A percentile compares a stretch with the other conserved stretches of the same genome.
Evolutionary conservation across 2,113 vertebrate genomes (phyloP).

Genomic region (Vulpes vulpes): DNA sequence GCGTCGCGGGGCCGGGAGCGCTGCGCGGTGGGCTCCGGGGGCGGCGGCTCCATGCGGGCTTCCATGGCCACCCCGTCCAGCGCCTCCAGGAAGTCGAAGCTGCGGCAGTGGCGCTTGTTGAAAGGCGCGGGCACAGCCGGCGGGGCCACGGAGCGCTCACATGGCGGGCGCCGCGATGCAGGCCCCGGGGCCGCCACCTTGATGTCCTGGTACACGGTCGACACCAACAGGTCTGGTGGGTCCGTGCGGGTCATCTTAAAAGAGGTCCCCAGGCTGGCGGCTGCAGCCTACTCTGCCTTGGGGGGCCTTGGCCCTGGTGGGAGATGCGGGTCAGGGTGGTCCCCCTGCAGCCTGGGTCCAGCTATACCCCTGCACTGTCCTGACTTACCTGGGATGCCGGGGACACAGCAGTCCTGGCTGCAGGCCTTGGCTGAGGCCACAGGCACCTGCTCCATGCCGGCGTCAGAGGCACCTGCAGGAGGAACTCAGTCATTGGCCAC

Average conservation of each 20-base stretch:
- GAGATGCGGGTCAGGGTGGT: constrained; percentile 31
- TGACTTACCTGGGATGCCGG: constrained; percentile 71
- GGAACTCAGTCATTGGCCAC: neutral
- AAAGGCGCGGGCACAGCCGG: constrained; percentile 92
- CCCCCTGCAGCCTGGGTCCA: neutral
- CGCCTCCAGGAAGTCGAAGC: constrained; percentile 97
- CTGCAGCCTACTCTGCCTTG: constrained; percentile 89
- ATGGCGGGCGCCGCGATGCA: constrained; percentile 87
- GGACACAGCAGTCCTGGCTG: constrained; percentile 41
- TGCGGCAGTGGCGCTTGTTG: constrained; percentile 98
- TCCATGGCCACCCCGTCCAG: constrained; percentile 94
- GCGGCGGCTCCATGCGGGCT: constrained; percentile 82
- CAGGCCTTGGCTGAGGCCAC: neutral
- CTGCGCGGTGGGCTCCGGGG: constrained; percentile 85
- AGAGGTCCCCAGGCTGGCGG: constrained; percentile 83
- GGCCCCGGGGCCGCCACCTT: constrained; percentile 89
- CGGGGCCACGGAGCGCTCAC: constrained; percentile 93
- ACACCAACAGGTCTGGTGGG: constrained; percentile 97
- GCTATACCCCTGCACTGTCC: neutral
- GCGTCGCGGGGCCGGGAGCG: constrained; percentile 83
- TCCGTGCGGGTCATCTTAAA: constrained; percentile 99
- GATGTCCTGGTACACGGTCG: constrained; percentile 95
- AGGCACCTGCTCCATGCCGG: constrained; percentile 53
- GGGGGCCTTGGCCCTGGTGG: constrained; percentile 59
- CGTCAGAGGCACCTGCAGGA: constrained; percentile 48